A percentile compares a stretch with the other conserved stretches of the same genome.
Conservation (phyloP, 1,140 invertebrate species). For the Drosophila sp. region DNA sequence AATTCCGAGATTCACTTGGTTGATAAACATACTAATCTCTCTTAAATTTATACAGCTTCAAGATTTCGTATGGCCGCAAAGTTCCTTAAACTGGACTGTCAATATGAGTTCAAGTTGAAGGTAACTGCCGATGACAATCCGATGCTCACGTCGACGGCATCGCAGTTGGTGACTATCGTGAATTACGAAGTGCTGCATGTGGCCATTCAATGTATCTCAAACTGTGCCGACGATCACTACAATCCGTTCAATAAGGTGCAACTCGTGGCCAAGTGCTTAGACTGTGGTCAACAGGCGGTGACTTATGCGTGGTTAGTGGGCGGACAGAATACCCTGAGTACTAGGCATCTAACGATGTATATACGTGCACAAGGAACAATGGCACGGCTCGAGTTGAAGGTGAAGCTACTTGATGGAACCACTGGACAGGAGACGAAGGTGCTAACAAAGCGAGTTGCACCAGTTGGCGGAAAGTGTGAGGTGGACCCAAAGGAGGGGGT, state of each 20-base stretch:
- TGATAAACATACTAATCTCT: too few relatives aligned
- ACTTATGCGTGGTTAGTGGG: constrained; percentile 40
- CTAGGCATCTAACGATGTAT: not conserved
- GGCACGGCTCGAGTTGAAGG: not conserved
- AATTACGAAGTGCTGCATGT: constrained; percentile 5
- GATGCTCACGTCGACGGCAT: not conserved
- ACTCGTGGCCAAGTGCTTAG: constrained; percentile 10
- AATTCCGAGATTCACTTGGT: too few relatives aligned
- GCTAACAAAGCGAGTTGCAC: constrained; percentile 7
- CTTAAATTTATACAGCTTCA: too few relatives aligned
- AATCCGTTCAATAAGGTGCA: constrained; percentile 20
- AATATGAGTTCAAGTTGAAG: constrained; percentile 31
- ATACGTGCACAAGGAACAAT: not conserved
- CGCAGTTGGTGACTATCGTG: constrained; percentile 21
- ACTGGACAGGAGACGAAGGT: not conserved
- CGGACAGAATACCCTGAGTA: not conserved
- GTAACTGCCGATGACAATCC: constrained; percentile 42
- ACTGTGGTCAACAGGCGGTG: constrained; percentile 11
- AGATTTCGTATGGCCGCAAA: too few relatives aligned
- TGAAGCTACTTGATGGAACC: constrained; percentile 13
- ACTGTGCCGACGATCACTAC: constrained; percentile 26
- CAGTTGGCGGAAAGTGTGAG: constrained; percentile 19
- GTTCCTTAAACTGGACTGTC: not conserved
- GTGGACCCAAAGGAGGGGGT: constrained; percentile 22
- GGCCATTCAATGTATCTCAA: constrained; percentile 31